Evolutionary conservation across 2,888 invertebrate genomes (phyloP), one percentile per base, ranked within the genome.

Genomic region (Callyntrura guangdongensis): DNA sequence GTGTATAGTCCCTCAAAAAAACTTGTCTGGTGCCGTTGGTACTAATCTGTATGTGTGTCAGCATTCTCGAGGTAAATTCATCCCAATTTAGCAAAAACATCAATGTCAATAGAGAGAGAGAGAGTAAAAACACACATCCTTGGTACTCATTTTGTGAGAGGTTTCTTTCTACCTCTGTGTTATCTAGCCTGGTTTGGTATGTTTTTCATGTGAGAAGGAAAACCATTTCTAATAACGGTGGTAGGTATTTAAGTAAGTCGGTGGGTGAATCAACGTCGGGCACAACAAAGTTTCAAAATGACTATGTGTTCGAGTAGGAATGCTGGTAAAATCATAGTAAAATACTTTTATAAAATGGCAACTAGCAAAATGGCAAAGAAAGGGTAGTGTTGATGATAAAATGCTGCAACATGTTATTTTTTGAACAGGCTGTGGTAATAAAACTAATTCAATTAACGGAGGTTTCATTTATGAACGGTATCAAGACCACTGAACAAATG

Each of bases 1-100:
- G 74, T 83, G 64, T 49, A 14, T n/a, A 56, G 27, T 12, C 14
- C 47, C 56, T 20, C 2, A n/a, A 59, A 14, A 45, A 49, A 25
- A 47, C 53, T 53, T 84, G 27, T n/a, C 22, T 72, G 5, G 22
- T 72, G 49, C 61, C 36, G 45, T 49, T 69, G 79, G 85, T 90
- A 90, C 85, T 90, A 79, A 85, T 85, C 90, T 85, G 90, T 90
- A 90, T 90, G 85, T 90, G 77, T 90, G 90, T 90, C 90, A 90
- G 90, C 90, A 81, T 79, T 85, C 79, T 67, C 45, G 81, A 85
- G 85, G 81, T 69, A 90, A 90, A 79, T 90, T 85, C 90, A 45
- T 12, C 81, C 79, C 79, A 90, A 90, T 90, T 67, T 81, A 90
- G 79, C 47, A 85, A 79, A 27, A 90, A 72, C 67, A 89, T 77